phyloP scores from a whole-genome alignment of 2,888 invertebrate species.

The Uloborus plumipes region DNA sequence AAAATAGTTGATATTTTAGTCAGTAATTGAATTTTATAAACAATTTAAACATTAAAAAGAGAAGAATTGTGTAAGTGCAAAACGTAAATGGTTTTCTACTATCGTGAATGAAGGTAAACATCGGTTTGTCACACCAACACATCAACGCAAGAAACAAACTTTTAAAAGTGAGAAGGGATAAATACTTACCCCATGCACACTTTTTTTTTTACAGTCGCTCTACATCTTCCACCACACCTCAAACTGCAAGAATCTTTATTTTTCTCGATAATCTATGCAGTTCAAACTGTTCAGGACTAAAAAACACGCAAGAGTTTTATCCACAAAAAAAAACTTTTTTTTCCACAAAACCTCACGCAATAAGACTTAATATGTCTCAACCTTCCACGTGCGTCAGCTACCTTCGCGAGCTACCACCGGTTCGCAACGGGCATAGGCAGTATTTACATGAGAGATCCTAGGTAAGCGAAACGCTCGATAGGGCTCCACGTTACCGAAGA shows the following conservation, averaged over 20 bases:
- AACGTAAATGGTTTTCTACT: background rate
- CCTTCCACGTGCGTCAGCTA: too few species aligned
- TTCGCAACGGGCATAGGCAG: too few species aligned
- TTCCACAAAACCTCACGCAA: too few species aligned
- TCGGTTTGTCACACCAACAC: conserved; percentile 41
- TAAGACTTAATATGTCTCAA: too few species aligned
- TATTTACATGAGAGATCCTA: too few species aligned
- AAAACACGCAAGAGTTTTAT: background rate
- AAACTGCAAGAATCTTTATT: background rate
- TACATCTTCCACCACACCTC: conserved; percentile 35
- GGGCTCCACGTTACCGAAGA: background rate
- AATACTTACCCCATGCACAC: conserved; percentile 52
- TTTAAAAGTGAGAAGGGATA: background rate
- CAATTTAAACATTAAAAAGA: too few species aligned
- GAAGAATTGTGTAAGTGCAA: too few species aligned
- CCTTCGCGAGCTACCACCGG: too few species aligned
- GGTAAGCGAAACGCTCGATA: too few species aligned
- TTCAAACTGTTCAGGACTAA: background rate
- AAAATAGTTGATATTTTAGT: too few species aligned
- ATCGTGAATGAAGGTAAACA: background rate
- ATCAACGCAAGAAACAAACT: conserved; percentile 4
- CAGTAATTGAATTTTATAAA: too few species aligned
- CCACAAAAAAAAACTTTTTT: background rate
- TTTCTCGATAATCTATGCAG: background rate
- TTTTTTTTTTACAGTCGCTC: conserved; percentile 14